These are phyloP conservation scores for Argopecten irradians DNA, from an alignment of 1,140 invertebrate genomes.

Conservation along the genomic window DNA sequence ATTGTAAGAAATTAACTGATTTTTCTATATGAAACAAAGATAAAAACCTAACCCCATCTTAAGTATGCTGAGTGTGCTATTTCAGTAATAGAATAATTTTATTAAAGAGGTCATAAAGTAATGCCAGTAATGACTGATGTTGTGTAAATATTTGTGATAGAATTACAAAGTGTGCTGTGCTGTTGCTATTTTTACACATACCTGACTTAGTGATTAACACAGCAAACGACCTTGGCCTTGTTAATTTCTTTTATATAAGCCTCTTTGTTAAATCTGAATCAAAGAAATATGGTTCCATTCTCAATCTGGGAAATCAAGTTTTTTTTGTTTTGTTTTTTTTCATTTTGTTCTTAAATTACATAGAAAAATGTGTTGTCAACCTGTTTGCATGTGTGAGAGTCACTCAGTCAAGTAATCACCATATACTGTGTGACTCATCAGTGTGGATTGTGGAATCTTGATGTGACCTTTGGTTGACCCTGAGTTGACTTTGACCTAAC, in stretches of 20 bases:
- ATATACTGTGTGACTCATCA: neutral
- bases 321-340: no score
- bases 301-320: no score
- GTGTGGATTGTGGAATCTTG: neutral
- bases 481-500: no score
- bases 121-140: neutral
- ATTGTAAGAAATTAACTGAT: neutral
- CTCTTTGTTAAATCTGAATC: no score
- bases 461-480: neutral
- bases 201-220: neutral
- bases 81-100: neutral
- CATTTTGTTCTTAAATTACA: no score
- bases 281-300: no score
- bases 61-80: neutral
- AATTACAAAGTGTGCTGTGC: neutral
- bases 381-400: neutral
- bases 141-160: neutral
- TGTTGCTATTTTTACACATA: neutral
- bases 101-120: neutral
- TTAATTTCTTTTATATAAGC: no score
- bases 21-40: no score
- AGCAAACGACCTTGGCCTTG: neutral
- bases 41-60: neutral
- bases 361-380: neutral
- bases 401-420: neutral